Base-by-base conservation (phyloP, 1,140 invertebrate genomes). In the Diorhabda carinulata region DNA sequence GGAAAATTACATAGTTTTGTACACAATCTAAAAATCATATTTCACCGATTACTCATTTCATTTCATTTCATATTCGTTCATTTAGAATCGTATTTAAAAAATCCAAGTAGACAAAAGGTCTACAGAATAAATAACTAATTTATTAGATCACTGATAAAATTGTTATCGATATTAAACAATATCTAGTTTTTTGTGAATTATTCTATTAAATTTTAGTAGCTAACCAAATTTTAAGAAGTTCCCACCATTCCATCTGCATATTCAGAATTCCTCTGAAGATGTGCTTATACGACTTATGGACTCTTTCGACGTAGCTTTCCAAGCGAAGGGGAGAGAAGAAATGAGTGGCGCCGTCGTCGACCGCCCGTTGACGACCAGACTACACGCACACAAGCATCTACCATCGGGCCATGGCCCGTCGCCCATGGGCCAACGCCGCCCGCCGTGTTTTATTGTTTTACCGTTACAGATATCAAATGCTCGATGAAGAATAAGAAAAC, bases 361-460 rank as follows among this genome's bases (percentile, higher is more conserved):
- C 77, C 77, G 68, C 75, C 77, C 72, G 75, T 68, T 68, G 75
- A 66, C 47, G 72, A 74, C 74, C 73, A 75, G 73, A 78, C 74
- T 71, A 74, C 75, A 76, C 75, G 77, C 74, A 77, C 74, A 74
- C 74, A 52, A 5, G 9, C 47, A 52, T n/a, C 6, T n/a, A 52
- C 47, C 47, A 52, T 52, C 47, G 47, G 47, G 47, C 47, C n/a
- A 6, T 52, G 47, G 47, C 47, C 47, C 47, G 47, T 52, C 47
- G 47, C 47, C 47, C 47, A n/a, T 52, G 47, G 47, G 47, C 73
- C 72, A 73, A 70, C 70, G 67, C 74, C 70, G 74, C 75, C 75
- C 75, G 77, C 75, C 73, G 77, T 73, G 77, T 78, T 78, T 77
- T 77, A 77, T 78, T 76, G 77, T 78, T 77, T 78, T 77, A 78